phyloP scores from a whole-genome alignment of 1,140 invertebrate genomes.

The Mya arenaria region DNA sequence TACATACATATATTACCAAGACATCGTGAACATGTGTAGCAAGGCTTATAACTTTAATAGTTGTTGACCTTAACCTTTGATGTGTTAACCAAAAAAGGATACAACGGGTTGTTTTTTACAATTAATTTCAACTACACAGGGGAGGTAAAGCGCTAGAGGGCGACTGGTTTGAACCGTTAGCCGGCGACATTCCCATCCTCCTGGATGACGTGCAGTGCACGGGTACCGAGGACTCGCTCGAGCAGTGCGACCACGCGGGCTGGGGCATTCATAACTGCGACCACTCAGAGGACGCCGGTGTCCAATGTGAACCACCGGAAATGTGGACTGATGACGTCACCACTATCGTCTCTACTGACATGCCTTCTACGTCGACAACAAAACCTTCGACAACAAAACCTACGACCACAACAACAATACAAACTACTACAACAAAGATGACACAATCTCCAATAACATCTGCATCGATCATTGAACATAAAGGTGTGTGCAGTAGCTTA shows the following conservation, averaged over 20 bases:
- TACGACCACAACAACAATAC: not conserved
- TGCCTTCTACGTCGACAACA: not conserved
- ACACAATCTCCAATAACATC: too few species aligned
- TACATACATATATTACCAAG: too few species aligned
- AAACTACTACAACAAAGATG: not conserved
- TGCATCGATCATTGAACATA: too few species aligned
- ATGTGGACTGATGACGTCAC: not conserved
- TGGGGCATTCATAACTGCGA: slow-evolving; percentile 89
- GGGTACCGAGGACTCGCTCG: slow-evolving; percentile 86
- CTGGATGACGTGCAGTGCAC: slow-evolving; percentile 88
- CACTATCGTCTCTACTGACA: too few species aligned
- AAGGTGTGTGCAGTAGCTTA: too few species aligned
- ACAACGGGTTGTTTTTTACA: too few species aligned
- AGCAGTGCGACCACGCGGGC: slow-evolving; percentile 87
- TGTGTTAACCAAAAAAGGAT: too few species aligned
- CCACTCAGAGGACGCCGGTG: slow-evolving; percentile 84
- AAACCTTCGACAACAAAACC: not conserved
- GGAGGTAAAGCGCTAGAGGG: not conserved
- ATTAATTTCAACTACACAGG: too few species aligned
- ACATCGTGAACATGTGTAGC: too few species aligned
- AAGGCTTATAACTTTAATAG: too few species aligned
- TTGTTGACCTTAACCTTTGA: not conserved
- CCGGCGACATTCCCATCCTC: slow-evolving; percentile 77
- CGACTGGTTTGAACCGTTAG: not conserved
- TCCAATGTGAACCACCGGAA: slow-evolving; percentile 56